Percentiles rank a stretch among this genome's conserved stretches.
Evolutionary conservation across 53 echinoderm and acorn worm species (phyloP).

Genomic region (Temnopleurus reevesii): DNA sequence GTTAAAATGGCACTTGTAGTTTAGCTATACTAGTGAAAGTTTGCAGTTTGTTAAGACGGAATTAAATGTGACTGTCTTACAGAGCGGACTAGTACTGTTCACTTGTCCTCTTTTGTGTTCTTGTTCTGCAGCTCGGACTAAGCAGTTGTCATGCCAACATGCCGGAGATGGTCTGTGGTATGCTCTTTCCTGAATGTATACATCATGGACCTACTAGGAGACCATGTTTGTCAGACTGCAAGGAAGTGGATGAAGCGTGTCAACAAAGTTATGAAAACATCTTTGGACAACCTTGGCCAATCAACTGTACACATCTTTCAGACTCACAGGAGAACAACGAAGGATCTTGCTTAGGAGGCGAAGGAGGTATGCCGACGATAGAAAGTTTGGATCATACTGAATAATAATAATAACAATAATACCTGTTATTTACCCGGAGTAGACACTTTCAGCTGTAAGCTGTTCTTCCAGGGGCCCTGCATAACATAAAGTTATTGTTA

Average conservation of each 20-base stretch:
- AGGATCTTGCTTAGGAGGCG: constrained; percentile 16
- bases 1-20: too few relatives aligned
- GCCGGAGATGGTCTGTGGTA: neutral
- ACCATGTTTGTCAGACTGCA: neutral
- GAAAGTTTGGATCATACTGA: too few relatives aligned
- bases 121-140: neutral
- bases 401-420: too few relatives aligned
- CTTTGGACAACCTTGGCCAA: constrained; percentile 19
- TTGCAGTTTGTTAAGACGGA: too few relatives aligned
- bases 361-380: constrained; percentile 9
- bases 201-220: constrained; percentile 18
- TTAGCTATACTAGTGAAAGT: too few relatives aligned
- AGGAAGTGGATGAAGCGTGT: constrained; percentile 1
- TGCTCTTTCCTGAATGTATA: constrained; percentile 22
- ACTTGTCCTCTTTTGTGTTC: too few relatives aligned
- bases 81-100: too few relatives aligned
- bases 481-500: too few relatives aligned
- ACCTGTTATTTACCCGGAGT: too few relatives aligned
- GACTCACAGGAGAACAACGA: neutral
- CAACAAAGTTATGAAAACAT: neutral
- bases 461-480: neutral
- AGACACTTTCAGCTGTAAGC: too few relatives aligned
- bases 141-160: neutral
- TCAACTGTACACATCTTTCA: neutral
- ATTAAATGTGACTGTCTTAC: too few relatives aligned